Conservation (phyloP, 1,140 invertebrate genomes). For the Habropoda laboriosa region DNA sequence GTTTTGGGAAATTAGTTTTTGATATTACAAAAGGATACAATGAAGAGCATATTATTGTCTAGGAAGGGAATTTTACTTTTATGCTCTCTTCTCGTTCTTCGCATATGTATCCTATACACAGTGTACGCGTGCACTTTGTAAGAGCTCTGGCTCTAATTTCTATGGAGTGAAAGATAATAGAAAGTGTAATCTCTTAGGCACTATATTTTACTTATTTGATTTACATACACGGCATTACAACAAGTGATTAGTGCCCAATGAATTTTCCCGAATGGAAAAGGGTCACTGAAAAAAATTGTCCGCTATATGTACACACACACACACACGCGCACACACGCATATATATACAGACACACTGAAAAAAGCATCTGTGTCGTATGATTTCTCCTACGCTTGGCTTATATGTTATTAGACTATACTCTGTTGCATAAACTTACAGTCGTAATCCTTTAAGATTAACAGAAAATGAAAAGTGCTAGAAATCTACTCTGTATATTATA, state of each 20-base stretch:
- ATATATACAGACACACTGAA: conserved; percentile 5
- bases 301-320: conserved; percentile 7
- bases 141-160: not conserved
- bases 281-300: not conserved
- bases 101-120: not conserved
- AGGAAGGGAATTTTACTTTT: not conserved
- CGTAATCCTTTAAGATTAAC: not conserved
- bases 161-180: not conserved
- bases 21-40: not conserved
- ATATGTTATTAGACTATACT: not conserved
- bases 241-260: not conserved
- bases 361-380: conserved; percentile 12
- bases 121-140: not conserved
- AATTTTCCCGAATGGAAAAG: not conserved
- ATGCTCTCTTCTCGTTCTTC: not conserved
- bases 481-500: no score
- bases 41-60: not conserved
- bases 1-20: not conserved
- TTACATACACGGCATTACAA: not conserved
- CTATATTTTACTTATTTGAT: not conserved
- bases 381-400: conserved; percentile 20
- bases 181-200: not conserved
- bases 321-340: no score
- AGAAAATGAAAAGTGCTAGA: not conserved
- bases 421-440: not conserved